phyloP scores from a whole-genome alignment of 2,113 vertebrate species.

The Gnathonemus longibarbis region DNA sequence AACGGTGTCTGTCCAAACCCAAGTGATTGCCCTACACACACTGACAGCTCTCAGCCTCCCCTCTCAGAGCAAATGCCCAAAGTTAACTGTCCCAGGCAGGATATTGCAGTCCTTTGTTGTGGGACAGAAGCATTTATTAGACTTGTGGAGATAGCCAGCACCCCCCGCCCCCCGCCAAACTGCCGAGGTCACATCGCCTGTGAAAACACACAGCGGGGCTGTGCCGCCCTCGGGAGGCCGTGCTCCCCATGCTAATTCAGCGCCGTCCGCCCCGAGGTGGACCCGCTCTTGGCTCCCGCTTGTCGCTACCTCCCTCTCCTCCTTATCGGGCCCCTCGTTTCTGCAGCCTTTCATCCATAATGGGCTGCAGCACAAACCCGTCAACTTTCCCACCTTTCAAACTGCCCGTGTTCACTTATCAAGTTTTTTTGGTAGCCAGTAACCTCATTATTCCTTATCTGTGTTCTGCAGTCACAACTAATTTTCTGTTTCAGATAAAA shows the following conservation, averaged over 20 bases:
- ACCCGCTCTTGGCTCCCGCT: conserved; percentile 1
- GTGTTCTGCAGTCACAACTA: not conserved
- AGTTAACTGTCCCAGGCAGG: conserved; percentile 23
- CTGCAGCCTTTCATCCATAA: not conserved
- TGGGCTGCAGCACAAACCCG: not conserved
- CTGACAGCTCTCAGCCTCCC: not conserved
- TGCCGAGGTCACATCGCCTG: conserved; percentile 25
- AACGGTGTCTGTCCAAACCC: not conserved
- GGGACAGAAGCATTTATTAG: conserved; percentile 38
- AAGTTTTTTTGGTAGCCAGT: not conserved
- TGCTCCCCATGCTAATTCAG: conserved; percentile 38
- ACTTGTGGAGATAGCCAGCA: conserved; percentile 30
- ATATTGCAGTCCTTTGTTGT: conserved; percentile 42
- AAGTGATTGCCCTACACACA: not conserved
- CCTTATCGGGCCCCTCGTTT: not conserved
- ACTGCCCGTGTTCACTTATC: not conserved
- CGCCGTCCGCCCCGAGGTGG: conserved; percentile 17
- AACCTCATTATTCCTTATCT: not conserved
- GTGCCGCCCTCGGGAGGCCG: conserved; percentile 34
- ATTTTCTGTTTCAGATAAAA: not conserved
- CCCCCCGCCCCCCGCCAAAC: conserved; percentile 6
- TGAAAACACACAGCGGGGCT: conserved; percentile 37
- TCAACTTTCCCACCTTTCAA: not conserved
- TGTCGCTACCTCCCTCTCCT: not conserved
- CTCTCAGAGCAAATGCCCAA: conserved; percentile 7